Evolutionary conservation across 2,797 vertebrate genomes (phyloP), one percentile per base, ranked within the genome.

Genomic region (Sus cebifrons): DNA sequence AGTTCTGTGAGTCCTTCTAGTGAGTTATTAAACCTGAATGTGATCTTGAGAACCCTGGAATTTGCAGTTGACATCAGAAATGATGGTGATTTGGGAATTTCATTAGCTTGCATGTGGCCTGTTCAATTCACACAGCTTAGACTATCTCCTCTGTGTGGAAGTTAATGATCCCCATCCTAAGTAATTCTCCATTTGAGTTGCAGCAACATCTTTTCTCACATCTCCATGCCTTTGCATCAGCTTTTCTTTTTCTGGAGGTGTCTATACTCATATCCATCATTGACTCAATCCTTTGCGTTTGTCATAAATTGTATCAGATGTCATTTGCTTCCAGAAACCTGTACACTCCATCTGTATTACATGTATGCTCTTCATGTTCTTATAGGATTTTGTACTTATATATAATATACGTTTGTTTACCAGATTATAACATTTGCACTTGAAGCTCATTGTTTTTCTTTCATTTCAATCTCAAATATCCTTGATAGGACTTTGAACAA

Each of bases 371-470:
- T 95, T 92, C 71, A 25, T 49, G 65, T 49, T 85, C 21, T 79
- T 65, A 87, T 62, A 68, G 56, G 40, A 85, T 17, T 52, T 70
- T 56, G 10, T 83, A 75, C 18, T 58, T 18, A 18, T 2, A 12
- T 67, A n/a, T 94, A 62, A 54, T 9, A 32, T 62, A 40, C 29
- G 36, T 36, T 70, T 86, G 36, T 36, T 70, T 86, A 23, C 49
- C 74, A 20, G 54, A n/a, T 40, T 68, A 25, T 40, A 93, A 64
- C 25, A 58, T n/a, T 92, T 49, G 78, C 52, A 78, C 11, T 40
- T 86, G 52, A 83, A 73, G 40, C 32, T 71, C 84, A 13, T 54
- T 77, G 13, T 94, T 82, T 94, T 92, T 84, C 23, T 49, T 78
- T 85, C 82, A 68, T 83, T 86, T 70, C 36, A 70, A 58, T 36